Conservation (phyloP, 2,797 vertebrate species). For the Scomberomorus guttatus region DNA sequence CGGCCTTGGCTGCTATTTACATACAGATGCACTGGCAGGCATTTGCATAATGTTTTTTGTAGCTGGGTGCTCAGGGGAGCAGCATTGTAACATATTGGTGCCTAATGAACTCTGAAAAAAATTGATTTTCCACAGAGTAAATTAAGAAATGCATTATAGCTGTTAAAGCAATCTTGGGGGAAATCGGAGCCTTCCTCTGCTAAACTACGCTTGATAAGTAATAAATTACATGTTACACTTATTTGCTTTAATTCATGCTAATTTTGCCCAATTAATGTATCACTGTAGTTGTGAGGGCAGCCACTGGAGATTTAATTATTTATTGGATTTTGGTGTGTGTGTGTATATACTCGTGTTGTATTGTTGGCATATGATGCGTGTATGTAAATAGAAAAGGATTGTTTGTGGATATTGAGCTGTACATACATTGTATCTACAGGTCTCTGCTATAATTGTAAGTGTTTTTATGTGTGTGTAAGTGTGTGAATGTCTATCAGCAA, state of each 20-base stretch:
- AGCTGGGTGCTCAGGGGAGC: slow-evolving; percentile 94
- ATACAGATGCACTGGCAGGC: slow-evolving; percentile 93
- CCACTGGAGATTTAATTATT: slow-evolving; percentile 99
- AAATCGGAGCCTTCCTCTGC: slow-evolving; percentile 97
- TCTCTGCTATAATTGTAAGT: slow-evolving; percentile 37
- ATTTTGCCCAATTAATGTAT: slow-evolving; percentile 99
- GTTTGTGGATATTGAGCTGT: slow-evolving; percentile 40
- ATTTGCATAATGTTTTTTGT: slow-evolving; percentile 99
- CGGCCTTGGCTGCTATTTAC: slow-evolving; percentile 97
- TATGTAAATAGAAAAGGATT: slow-evolving; percentile 13
- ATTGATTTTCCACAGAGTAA: slow-evolving; percentile 99
- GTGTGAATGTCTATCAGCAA: slow-evolving; percentile 41
- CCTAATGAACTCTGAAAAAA: slow-evolving; percentile 99
- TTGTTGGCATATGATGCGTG: slow-evolving; percentile 58
- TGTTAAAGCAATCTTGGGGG: slow-evolving; percentile 99
- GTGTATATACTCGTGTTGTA: slow-evolving; percentile 82
- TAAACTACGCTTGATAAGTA: slow-evolving; percentile 99
- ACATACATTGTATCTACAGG: slow-evolving; percentile 17
- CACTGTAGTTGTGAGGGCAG: slow-evolving; percentile 97
- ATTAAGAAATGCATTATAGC: slow-evolving; percentile 99
- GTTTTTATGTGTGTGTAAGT: slow-evolving; percentile 15
- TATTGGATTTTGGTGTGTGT: slow-evolving; percentile 92
- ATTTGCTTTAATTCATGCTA: slow-evolving; percentile 99
- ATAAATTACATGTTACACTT: slow-evolving; percentile 99
- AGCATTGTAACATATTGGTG: slow-evolving; percentile 99